Evolutionary conservation across 2,797 vertebrate species (phyloP), one percentile per base, ranked within the genome.

Genomic region (Knipowitschia caucasica): DNA sequence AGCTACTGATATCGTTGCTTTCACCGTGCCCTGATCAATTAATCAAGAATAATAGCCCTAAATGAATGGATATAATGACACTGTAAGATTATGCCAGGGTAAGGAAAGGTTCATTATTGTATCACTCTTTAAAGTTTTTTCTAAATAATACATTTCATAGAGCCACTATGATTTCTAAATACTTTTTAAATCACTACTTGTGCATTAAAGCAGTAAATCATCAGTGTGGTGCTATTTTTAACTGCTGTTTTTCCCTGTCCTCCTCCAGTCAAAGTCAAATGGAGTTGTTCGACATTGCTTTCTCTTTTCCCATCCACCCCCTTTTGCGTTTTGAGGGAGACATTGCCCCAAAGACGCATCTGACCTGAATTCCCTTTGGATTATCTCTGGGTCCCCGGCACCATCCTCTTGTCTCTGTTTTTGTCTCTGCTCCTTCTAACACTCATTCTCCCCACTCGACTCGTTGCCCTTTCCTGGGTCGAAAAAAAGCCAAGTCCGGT

Each of bases 351-450:
- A 53, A 57, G 51, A 64, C 60, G 65, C 50, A 15, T 34, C 35
- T 66, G 71, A 63, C 75, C 79, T 80, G 67, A 46, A 75, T 78
- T 55, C 30, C 5, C 35, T n/a, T n/a, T 71, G 71, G 75, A 83
- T 82, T 75, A 78, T 31, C 14, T 46, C 21, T 23, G 36, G 42
- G 46, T 39, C 50, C 18, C 35, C 10, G 31, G 29, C 23, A 30
- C 36, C 31, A 50, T 59, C 14, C 18, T 40, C 59, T 11, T 44
- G 36, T 43, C 56, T 43, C 21, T 21, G 31, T 15, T 54, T 17
- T 18, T 9, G 7, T 40, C 46, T 39, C 21, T 34, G 36, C 30
- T 31, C 40, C 39, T 5, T 3, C 33, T 11, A 5, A 51, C 24
- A 17, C 20, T 68, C 62, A 56, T 69, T 64, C 29, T 56, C 67